A percentile compares a stretch with the other conserved stretches of the same genome.
phyloP scores from a whole-genome alignment of 2,797 vertebrate species.

The Capromys pilorides region DNA sequence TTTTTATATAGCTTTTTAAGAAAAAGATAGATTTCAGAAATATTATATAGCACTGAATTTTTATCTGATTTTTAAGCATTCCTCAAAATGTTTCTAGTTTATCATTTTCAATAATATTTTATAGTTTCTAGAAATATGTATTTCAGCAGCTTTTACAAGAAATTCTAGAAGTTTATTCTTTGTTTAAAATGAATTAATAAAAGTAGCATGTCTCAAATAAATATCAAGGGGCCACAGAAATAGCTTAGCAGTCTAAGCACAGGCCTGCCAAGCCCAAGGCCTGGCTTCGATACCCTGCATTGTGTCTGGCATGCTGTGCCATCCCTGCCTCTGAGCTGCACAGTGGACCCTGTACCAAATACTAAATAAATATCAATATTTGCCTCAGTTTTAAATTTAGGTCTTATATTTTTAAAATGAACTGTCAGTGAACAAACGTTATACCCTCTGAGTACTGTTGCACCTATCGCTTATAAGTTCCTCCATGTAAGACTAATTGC shows the following conservation, averaged over 20 bases:
- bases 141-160: not conserved
- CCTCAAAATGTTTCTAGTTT: not conserved
- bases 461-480: not conserved
- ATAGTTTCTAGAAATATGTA: conserved; percentile 4
- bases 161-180: not conserved
- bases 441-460: not conserved
- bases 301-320: too few relatives aligned
- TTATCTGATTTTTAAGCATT: not conserved
- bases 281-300: too few relatives aligned
- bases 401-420: not conserved
- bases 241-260: too few relatives aligned
- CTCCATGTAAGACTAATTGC: not conserved
- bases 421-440: not conserved
- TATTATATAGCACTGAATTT: not conserved
- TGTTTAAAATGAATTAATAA: not conserved
- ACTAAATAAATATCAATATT: not conserved
- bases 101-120: not conserved
- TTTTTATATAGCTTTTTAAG: not conserved
- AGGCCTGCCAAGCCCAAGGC: too few relatives aligned
- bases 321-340: too few relatives aligned
- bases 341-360: too few relatives aligned
- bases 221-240: not conserved
- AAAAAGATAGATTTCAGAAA: not conserved
- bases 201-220: not conserved
- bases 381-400: not conserved